Percentiles rank a stretch among this genome's conserved stretches.
Evolutionary conservation across 2,113 vertebrate species (phyloP).

Genomic region (Merops nubicus): DNA sequence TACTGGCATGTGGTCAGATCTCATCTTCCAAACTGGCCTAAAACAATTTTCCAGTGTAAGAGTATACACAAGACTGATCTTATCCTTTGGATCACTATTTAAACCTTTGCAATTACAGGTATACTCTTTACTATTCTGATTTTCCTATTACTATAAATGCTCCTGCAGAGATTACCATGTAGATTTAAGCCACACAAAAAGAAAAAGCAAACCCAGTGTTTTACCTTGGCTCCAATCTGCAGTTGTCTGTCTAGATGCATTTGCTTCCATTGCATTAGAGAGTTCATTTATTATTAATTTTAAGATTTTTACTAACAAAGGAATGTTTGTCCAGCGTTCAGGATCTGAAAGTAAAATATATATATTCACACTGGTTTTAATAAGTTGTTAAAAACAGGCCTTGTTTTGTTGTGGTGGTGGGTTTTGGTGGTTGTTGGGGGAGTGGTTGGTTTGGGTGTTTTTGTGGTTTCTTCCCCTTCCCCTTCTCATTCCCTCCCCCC

Average conservation of each 20-base stretch:
- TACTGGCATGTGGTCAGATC: not conserved
- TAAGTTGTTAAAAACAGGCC: not conserved
- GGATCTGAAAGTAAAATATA: constrained; percentile 79
- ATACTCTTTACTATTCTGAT: not conserved
- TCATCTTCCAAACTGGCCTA: not conserved
- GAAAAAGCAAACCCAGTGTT: not conserved
- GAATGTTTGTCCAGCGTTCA: constrained; percentile 97
- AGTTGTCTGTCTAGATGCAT: constrained; percentile 84
- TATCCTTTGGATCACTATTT: not conserved
- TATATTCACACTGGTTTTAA: not conserved
- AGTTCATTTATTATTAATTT: constrained; percentile 97
- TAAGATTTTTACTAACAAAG: constrained; percentile 94
- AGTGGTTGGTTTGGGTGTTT: not conserved
- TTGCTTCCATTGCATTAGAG: constrained; percentile 93
- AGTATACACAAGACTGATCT: not conserved
- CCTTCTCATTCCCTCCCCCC: too few species aligned
- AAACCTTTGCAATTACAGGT: not conserved
- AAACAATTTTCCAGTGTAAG: not conserved
- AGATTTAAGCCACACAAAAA: not conserved
- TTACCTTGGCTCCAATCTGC: constrained; percentile 92
- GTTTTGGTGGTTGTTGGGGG: not conserved
- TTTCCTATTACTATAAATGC: not conserved
- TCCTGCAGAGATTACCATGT: not conserved
- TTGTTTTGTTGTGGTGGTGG: not conserved
- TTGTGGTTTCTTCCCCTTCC: too few species aligned